Percentiles rank a stretch among this genome's conserved stretches.
Conservation (phyloP, 2,888 invertebrate species). For the Caenorhabditis sp. region DNA sequence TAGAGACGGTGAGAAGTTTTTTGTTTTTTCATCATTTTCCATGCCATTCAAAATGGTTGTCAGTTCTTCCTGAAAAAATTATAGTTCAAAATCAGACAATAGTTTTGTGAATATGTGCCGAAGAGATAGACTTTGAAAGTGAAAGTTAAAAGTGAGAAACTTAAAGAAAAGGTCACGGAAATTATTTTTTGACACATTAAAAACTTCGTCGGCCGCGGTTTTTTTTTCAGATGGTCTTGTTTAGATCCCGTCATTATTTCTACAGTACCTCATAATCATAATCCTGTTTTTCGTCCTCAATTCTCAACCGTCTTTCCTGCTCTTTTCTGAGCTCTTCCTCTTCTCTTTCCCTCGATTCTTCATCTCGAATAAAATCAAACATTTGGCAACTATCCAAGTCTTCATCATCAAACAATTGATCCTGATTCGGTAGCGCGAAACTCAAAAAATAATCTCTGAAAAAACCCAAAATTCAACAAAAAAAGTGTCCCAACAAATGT, state of each 20-base stretch:
- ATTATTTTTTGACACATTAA: too few relatives aligned
- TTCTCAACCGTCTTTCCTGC: conserved; percentile 31
- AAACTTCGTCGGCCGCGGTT: too few relatives aligned
- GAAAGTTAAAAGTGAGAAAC: too few relatives aligned
- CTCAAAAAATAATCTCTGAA: conserved; percentile 56
- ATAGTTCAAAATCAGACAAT: background rate
- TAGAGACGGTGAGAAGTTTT: background rate
- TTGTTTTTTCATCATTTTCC: conserved; percentile 13
- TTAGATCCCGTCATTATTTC: too few relatives aligned
- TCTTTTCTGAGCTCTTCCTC: conserved; percentile 30
- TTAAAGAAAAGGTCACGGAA: too few relatives aligned
- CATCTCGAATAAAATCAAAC: conserved; percentile 47
- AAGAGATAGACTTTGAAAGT: too few relatives aligned
- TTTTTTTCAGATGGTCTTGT: too few relatives aligned
- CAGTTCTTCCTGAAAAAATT: conserved; percentile 27
- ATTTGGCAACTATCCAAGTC: conserved; percentile 56
- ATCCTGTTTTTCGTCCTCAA: conserved; percentile 28
- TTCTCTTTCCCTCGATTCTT: conserved; percentile 22
- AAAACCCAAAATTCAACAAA: background rate
- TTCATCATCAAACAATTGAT: conserved; percentile 54
- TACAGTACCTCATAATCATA: conserved; percentile 7
- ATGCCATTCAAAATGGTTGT: conserved; percentile 42
- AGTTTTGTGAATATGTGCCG: too few relatives aligned
- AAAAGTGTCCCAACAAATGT: background rate
- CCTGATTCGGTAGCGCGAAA: conserved; percentile 50